Conservation (phyloP, 2,113 vertebrate species). For the Ginglymostoma cirratum region DNA sequence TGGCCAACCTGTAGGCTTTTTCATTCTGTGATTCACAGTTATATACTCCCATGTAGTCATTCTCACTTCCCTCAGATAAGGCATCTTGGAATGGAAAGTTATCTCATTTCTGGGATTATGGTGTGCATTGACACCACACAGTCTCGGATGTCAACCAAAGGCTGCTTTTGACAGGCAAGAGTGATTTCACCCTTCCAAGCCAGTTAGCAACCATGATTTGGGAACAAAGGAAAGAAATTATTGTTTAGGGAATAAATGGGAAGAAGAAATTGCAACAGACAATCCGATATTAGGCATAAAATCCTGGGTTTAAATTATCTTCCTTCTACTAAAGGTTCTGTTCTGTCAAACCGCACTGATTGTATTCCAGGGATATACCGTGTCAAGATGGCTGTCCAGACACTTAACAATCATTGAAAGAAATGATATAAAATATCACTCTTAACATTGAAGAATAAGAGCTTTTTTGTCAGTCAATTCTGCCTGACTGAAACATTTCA, state of each 20-base stretch:
- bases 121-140: background rate
- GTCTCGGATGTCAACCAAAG: background rate
- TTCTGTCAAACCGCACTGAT: background rate
- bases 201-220: background rate
- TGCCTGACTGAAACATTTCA: conserved; percentile 65
- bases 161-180: background rate
- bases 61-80: background rate
- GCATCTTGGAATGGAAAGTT: background rate
- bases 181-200: background rate
- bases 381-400: conserved; percentile 65
- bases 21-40: background rate
- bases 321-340: background rate
- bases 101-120: background rate
- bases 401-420: conserved; percentile 83
- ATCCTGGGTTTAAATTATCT: background rate
- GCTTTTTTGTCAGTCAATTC: conserved; percentile 83
- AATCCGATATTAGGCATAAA: background rate
- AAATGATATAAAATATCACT: conserved; percentile 88
- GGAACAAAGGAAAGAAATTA: background rate
- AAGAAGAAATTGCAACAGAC: conserved; percentile 50
- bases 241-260: conserved; percentile 38
- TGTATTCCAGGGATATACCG: conserved; percentile 40
- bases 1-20: background rate
- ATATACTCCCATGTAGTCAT: background rate
- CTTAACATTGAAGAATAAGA: conserved; percentile 67